Evolutionary conservation across 2,113 vertebrate genomes (phyloP).

Genomic region (Dunckerocampus dactyliophorus): DNA sequence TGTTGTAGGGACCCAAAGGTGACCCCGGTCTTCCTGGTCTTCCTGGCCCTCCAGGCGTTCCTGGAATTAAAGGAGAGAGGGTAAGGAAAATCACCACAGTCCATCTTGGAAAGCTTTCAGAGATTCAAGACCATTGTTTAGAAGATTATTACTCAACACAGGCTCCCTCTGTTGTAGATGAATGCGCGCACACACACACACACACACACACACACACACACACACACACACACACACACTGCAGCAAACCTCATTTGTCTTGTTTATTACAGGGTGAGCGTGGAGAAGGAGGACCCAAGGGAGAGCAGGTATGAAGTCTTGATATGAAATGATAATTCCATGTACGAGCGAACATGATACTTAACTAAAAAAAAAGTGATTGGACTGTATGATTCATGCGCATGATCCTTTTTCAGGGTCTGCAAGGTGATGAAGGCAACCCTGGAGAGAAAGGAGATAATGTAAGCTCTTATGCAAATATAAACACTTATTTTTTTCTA

Average conservation of each 20-base stretch:
- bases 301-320: slow-evolving; percentile 80
- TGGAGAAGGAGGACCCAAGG: slow-evolving; percentile 86
- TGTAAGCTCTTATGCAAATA: slow-evolving; percentile 72
- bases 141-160: slow-evolving; percentile 11
- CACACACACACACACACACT: background rate
- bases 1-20: slow-evolving; percentile 82
- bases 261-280: slow-evolving; percentile 76
- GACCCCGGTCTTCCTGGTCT: slow-evolving; percentile 87
- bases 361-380: slow-evolving; percentile 2
- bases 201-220: background rate
- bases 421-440: slow-evolving; percentile 87
- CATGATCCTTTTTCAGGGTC: slow-evolving; percentile 73
- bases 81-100: slow-evolving; percentile 70
- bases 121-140: slow-evolving; percentile 15
- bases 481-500: background rate
- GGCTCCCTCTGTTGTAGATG: slow-evolving; percentile 39
- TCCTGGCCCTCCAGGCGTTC: slow-evolving; percentile 84
- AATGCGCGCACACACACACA: background rate
- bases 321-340: slow-evolving; percentile 1
- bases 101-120: slow-evolving; percentile 6
- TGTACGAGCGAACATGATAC: background rate
- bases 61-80: slow-evolving; percentile 87
- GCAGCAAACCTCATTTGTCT: slow-evolving; percentile 6
- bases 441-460: slow-evolving; percentile 85
- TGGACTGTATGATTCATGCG: no score